phyloP scores from a whole-genome alignment of 35 echinoderm and acorn worm genomes.

The Amphiura filiformis region DNA sequence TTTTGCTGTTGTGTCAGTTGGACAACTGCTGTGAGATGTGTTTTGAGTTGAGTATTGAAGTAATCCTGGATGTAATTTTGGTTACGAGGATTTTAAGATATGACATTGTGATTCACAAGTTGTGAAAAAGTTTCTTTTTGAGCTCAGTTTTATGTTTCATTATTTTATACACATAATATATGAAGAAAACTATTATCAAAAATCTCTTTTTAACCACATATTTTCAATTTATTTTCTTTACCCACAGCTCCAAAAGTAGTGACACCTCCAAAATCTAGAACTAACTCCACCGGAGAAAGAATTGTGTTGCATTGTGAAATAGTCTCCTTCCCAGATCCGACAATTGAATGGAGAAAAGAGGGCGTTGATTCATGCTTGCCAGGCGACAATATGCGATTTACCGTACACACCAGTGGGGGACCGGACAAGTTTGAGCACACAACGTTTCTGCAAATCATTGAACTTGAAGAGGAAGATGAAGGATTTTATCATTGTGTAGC shows the following conservation, averaged over 20 bases:
- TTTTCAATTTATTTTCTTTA: background rate
- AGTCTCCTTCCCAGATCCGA: conserved; percentile 9
- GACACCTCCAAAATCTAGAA: conserved; percentile 27
- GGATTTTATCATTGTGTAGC: conserved; percentile 53
- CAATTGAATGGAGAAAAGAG: conserved; percentile 35
- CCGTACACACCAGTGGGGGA: conserved; percentile 35
- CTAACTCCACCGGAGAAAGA: conserved; percentile 23
- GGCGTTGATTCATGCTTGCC: conserved; percentile 22
- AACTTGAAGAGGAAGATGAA: conserved; percentile 25
- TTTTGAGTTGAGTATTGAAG: too few species aligned
- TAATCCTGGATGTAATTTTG: too few species aligned
- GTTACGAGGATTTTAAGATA: too few species aligned
- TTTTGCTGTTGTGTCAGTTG: too few species aligned
- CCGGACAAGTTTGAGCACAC: conserved; percentile 41
- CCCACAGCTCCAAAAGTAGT: conserved; percentile 30
- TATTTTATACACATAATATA: too few species aligned
- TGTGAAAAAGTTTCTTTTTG: too few species aligned
- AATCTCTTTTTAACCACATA: too few species aligned
- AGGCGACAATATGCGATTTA: conserved; percentile 14
- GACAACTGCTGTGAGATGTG: too few species aligned
- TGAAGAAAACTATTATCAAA: too few species aligned
- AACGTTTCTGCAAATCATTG: conserved; percentile 49
- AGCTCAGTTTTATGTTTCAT: too few species aligned
- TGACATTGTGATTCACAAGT: too few species aligned
- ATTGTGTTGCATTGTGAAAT: conserved; percentile 12